A percentile compares a stretch with the other conserved stretches of the same genome.
These are phyloP conservation scores for Cataglyphis cursor DNA, from an alignment of 2,888 invertebrate genomes.

Conservation along the genomic window DNA sequence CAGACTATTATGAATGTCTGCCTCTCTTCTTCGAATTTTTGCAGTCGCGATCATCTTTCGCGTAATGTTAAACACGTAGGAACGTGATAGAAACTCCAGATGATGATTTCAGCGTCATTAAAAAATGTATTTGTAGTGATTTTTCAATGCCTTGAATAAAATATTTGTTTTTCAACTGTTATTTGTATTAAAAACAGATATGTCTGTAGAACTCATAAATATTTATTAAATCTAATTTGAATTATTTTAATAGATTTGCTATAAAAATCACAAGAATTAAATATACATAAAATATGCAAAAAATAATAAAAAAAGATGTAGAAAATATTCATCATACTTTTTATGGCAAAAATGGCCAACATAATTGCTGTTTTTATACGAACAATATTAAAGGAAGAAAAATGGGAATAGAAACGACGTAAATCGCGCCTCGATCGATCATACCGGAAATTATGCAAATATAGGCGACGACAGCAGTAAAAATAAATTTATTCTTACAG, in stretches of 20 bases:
- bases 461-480: not conserved
- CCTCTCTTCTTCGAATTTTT: constrained; percentile 38
- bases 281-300: not conserved
- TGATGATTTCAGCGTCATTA: not conserved
- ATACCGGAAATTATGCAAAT: not conserved
- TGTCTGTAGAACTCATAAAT: not conserved
- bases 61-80: constrained; percentile 9
- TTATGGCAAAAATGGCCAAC: not conserved
- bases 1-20: constrained; percentile 18
- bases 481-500: not conserved
- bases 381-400: not conserved
- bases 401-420: not conserved
- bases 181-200: not conserved
- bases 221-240: not conserved
- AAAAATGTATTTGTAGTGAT: not conserved
- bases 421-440: not conserved
- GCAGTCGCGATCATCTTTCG: constrained; percentile 20
- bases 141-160: not conserved
- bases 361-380: not conserved
- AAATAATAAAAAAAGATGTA: not conserved
- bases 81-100: constrained; percentile 6
- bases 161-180: not conserved
- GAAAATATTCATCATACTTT: not conserved
- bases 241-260: not conserved
- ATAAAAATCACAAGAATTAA: not conserved